Evolutionary conservation across 2,113 vertebrate species (phyloP).

Genomic region (Arvicanthis niloticus): DNA sequence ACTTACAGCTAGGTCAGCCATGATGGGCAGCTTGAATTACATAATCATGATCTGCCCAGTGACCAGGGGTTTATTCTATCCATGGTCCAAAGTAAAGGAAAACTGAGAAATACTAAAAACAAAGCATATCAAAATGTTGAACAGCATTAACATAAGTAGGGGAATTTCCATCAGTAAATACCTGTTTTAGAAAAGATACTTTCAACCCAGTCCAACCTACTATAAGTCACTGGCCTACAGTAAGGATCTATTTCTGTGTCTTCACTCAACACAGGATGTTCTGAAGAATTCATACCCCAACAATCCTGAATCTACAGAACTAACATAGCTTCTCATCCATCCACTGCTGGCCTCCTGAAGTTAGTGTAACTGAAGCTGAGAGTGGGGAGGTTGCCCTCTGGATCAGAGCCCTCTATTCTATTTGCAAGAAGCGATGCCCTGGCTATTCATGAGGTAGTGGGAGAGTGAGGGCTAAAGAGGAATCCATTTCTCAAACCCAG

Average conservation of each 20-base stretch:
- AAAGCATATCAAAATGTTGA: neutral
- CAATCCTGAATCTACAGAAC: neutral
- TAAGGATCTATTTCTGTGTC: neutral
- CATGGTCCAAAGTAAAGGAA: neutral
- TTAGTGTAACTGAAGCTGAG: neutral
- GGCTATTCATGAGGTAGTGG: no score
- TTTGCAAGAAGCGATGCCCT: neutral
- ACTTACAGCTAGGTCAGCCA: neutral
- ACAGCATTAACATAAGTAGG: neutral
- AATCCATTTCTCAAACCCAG: neutral
- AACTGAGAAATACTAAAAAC: constrained; percentile 50
- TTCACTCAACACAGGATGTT: neutral
- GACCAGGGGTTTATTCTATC: neutral
- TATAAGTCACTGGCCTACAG: neutral
- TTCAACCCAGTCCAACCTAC: neutral
- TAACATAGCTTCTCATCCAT: neutral
- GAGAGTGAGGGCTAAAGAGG: no score
- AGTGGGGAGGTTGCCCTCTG: neutral
- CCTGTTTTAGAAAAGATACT: neutral
- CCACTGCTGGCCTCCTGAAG: neutral
- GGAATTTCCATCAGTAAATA: neutral
- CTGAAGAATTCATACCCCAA: rapidly evolving
- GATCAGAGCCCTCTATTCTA: neutral
- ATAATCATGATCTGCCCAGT: neutral
- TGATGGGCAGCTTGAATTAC: neutral